These are phyloP conservation scores for Promerops cafer DNA, from an alignment of 2,113 vertebrate genomes.

Conservation along the genomic window DNA sequence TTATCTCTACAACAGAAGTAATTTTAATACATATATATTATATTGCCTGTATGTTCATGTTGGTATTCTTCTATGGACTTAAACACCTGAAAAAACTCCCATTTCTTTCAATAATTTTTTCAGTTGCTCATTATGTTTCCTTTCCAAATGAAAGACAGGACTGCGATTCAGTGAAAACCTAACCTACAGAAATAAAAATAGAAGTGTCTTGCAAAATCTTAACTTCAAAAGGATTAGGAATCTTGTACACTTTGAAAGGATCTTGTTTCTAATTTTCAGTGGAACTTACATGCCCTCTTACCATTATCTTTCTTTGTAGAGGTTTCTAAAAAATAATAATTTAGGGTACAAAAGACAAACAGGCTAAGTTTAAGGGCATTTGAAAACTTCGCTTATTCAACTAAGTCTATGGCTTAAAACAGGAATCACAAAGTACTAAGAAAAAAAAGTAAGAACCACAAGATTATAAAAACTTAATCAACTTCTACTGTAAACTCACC, in stretches of 20 bases:
- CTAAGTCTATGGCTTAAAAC: background rate
- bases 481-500: slow-evolving; percentile 71
- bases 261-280: background rate
- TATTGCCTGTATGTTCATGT: background rate
- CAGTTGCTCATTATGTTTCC: background rate
- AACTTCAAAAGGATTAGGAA: background rate
- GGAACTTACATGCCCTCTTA: background rate
- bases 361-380: background rate
- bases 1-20: background rate
- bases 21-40: background rate
- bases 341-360: background rate
- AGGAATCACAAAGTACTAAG: background rate
- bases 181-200: background rate
- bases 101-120: background rate
- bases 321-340: background rate
- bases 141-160: background rate
- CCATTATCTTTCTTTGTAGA: background rate
- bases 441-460: background rate
- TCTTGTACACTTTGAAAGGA: background rate
- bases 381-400: background rate
- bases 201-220: background rate
- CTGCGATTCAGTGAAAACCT: background rate
- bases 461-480: background rate
- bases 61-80: background rate
- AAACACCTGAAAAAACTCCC: background rate